A percentile compares a stretch with the other conserved stretches of the same genome.
phyloP scores from a whole-genome alignment of 2,797 vertebrate genomes.

The Sylvilagus floridanus region DNA sequence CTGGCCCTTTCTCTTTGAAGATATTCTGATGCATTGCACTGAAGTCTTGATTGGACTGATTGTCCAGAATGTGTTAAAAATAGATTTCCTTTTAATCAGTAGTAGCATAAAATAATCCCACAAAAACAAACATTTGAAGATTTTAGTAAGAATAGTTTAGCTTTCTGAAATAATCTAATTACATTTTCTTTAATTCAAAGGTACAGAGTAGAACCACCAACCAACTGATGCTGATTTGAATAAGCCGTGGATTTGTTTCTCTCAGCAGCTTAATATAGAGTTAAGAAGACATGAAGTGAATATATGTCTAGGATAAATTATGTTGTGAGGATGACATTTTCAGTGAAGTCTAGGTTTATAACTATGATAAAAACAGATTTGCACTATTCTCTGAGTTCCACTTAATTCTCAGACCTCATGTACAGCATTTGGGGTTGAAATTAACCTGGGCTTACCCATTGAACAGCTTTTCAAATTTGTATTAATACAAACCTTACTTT shows the following conservation, averaged over 20 bases:
- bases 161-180: conserved; percentile 65
- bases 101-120: conserved; percentile 31
- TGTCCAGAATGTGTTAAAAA: conserved; percentile 45
- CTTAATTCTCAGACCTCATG: neutral
- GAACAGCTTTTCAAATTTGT: neutral
- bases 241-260: conserved; percentile 29
- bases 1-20: conserved; percentile 76
- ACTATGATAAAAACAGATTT: neutral
- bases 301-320: conserved; percentile 20
- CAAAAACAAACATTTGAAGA: conserved; percentile 64
- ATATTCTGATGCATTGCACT: conserved; percentile 61
- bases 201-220: neutral
- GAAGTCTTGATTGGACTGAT: conserved; percentile 51
- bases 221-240: conserved; percentile 21
- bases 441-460: neutral
- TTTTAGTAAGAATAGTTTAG: conserved; percentile 49
- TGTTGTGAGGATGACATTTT: neutral
- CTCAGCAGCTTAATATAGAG: conserved; percentile 2
- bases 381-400: neutral
- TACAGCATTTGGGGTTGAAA: neutral
- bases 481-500: conserved; percentile 41
- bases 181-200: conserved; percentile 60
- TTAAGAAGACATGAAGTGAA: neutral
- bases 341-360: neutral
- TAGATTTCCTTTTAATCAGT: conserved; percentile 63